Evolutionary conservation across 2,888 invertebrate genomes (phyloP), one percentile per base, ranked within the genome.

Genomic region (Microctonus brassicae): DNA sequence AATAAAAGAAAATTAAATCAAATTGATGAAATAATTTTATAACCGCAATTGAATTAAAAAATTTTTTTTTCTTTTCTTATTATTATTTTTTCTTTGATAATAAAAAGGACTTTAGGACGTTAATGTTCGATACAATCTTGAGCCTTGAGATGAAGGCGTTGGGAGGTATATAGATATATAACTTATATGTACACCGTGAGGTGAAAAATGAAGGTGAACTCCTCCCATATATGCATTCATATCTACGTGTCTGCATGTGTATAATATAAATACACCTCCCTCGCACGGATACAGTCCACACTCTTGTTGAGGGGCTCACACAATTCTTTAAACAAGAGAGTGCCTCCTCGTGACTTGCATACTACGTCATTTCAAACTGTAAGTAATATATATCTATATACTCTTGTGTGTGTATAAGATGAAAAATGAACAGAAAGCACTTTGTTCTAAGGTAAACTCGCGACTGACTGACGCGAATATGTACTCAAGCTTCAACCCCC

Each of bases 381-480:
- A 69, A 20, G 39, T 11, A 29, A 47, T 17, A 1, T 47, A 47
- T 17, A 47, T 47, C 0, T 7, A 39, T 39, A 57, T 33, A 58
- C n/a, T 17, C n/a, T 17, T 33, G 13, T 13, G 17, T 52, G 20
- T 9, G 42, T 33, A 24, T 29, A 26, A 57, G 61, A 62, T 36
- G 63, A 67, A 34, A 33, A 52, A 71, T 68, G 79, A 79, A 80
- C 81, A 84, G 83, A 82, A 84, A 84, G 75, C 76, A 80, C 81
- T 81, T 82, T 82, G 83, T 83, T 84, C 70, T 63, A 70, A 65
- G 82, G 81, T 79, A 81, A 82, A 82, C 78, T 79, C 76, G 80
- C 47, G 17, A 47, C 76, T 20, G 60, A 67, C 47, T 36, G 33
- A 58, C 62, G 42, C 72, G 69, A 55, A 69, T 67, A 69, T 70